These are phyloP conservation scores for Coronaproctus castanopsis DNA, from an alignment of 2,888 invertebrate species.

Conservation along the genomic window DNA sequence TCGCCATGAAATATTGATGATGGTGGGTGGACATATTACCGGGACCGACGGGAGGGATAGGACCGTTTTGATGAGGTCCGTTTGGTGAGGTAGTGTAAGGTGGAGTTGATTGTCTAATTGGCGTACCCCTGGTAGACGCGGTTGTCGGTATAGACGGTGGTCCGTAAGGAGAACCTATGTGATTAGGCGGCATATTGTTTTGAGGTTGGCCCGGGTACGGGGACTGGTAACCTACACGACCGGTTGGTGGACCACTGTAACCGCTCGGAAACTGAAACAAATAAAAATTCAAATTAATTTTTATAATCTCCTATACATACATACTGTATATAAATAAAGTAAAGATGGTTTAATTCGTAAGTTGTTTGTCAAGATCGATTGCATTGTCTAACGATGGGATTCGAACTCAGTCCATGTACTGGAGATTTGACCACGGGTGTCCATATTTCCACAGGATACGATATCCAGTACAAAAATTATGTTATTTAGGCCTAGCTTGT, in stretches of 20 bases:
- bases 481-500: too few species aligned
- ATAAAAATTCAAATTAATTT: neutral
- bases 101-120: conserved; percentile 46
- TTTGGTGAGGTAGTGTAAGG: conserved; percentile 22
- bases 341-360: too few species aligned
- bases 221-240: conserved; percentile 34
- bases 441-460: too few species aligned
- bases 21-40: conserved; percentile 18
- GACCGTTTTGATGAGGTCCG: conserved; percentile 3
- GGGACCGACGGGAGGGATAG: neutral
- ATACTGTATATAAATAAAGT: too few species aligned
- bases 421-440: too few species aligned
- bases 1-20: conserved; percentile 13
- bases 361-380: too few species aligned
- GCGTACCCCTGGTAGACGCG: conserved; percentile 15
- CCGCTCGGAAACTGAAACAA: conserved; percentile 30
- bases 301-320: too few species aligned
- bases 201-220: conserved; percentile 34
- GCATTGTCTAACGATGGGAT: too few species aligned
- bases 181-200: conserved; percentile 29
- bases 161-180: neutral
- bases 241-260: conserved; percentile 26
- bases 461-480: too few species aligned
- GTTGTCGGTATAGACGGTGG: neutral
- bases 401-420: too few species aligned